phyloP scores from a whole-genome alignment of 2,113 vertebrate genomes.

The Gasterosteus nipponicus region DNA sequence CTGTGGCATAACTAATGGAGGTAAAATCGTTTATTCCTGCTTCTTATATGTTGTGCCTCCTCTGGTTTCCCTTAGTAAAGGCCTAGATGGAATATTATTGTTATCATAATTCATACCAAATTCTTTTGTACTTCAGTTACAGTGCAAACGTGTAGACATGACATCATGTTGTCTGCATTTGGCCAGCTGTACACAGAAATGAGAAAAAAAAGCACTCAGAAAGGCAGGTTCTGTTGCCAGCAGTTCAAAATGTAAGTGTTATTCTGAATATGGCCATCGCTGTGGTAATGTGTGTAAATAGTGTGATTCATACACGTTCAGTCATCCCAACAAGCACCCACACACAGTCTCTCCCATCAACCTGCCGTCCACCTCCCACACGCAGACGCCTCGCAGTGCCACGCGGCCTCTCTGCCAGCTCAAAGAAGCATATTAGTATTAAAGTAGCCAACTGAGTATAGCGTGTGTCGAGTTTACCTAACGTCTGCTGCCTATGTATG shows the following conservation, averaged over 20 bases:
- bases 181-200: slow-evolving; percentile 8
- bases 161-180: slow-evolving; percentile 65
- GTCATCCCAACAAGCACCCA: slow-evolving; percentile 17
- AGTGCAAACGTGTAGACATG: slow-evolving; percentile 54
- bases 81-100: slow-evolving; percentile 10
- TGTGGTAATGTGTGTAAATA: slow-evolving; percentile 56
- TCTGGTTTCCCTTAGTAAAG: slow-evolving; percentile 2
- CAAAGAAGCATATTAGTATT: slow-evolving; percentile 71
- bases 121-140: slow-evolving; percentile 49
- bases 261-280: slow-evolving; percentile 30
- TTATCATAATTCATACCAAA: slow-evolving; percentile 12
- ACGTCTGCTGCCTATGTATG: slow-evolving; percentile 85
- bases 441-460: slow-evolving; percentile 71
- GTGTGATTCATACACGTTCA: slow-evolving; percentile 49
- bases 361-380: slow-evolving; percentile 59
- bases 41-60: not conserved
- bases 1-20: not conserved
- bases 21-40: not conserved
- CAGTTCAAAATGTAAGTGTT: slow-evolving; percentile 33
- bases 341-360: slow-evolving; percentile 48
- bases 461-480: slow-evolving; percentile 81
- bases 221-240: slow-evolving; percentile 29
- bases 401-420: slow-evolving; percentile 58
- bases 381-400: slow-evolving; percentile 50
- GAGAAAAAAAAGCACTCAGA: slow-evolving; percentile 37